phyloP scores from a whole-genome alignment of 1,140 invertebrate genomes.

The Pseudachorutes palmiensis region DNA sequence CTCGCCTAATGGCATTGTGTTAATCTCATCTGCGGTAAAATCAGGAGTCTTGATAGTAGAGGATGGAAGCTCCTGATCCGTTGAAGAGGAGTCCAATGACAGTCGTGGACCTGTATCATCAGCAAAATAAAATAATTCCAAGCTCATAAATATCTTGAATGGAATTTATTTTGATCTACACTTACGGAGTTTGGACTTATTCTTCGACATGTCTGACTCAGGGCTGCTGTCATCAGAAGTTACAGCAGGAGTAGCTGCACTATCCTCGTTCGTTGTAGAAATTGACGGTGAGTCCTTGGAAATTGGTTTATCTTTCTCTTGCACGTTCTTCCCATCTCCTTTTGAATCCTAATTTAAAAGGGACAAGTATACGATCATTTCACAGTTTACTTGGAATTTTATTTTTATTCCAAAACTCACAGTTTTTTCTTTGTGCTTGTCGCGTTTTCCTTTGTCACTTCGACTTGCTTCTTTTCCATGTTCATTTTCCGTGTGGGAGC shows the following conservation, averaged over 20 bases:
- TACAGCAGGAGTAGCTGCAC: neutral
- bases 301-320: no score
- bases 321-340: neutral
- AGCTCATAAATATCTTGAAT: neutral
- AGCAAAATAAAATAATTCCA: neutral
- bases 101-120: neutral
- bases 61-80: conserved; percentile 35
- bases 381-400: no score
- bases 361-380: no score
- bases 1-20: neutral
- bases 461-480: neutral
- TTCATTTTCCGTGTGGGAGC: neutral
- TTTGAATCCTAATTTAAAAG: no score
- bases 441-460: no score
- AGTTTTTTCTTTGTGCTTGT: no score
- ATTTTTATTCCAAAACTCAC: no score
- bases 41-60: conserved; percentile 38
- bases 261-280: neutral
- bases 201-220: no score
- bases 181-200: no score
- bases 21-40: conserved; percentile 19
- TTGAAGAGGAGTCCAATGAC: conserved; percentile 20
- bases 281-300: neutral
- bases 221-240: neutral
- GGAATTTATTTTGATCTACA: no score